Evolutionary conservation across 2,797 vertebrate genomes (phyloP), one percentile per base, ranked within the genome.

Genomic region (Brachyalestes nurse): DNA sequence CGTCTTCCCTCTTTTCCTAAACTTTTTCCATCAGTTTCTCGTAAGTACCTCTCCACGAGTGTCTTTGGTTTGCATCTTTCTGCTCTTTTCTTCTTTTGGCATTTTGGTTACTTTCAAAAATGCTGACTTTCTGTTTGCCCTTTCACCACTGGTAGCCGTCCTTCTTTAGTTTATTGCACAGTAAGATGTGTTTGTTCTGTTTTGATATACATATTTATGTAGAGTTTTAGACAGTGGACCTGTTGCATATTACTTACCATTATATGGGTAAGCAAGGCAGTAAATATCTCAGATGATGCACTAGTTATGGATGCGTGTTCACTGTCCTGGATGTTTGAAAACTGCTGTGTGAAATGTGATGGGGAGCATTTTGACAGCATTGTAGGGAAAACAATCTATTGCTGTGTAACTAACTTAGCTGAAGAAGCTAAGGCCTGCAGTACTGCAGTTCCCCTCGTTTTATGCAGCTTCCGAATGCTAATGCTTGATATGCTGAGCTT

Each of bases 11-110:
- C 83, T 89, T 67, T 93, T 84, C 47, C 83, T 75, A 89, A 87
- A 89, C 77, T 78, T 84, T 90, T 84, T 85, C 85, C 92, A 89
- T 89, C 93, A 94, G 94, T 95, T 96, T 90, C 76, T 90, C 55
- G 95, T 95, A 93, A 94, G 93, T 95, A 93, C 86, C 73, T 83
- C 58, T 74, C 78, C 64, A 81, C 69, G 34, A 66, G 45, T 64
- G 78, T 14, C 60, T 80, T 67, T 21, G 34, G 8, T 67, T 58
- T 79, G 77, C 88, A 77, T 28, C 58, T 83, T 76, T 71, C 17
- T 17, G 40, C 40, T 49, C 55, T 34, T 55, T 6, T 21, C 2
- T 60, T 73, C 19, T 72, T 65, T 45, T 58, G 58, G 72, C 28
- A 73, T 66, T 67, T 17, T 55, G 19, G 42, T 78, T 82, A 16